Conservation (phyloP, 35 echinoderm and acorn worm species). For the Apostichopus parvimensis region DNA sequence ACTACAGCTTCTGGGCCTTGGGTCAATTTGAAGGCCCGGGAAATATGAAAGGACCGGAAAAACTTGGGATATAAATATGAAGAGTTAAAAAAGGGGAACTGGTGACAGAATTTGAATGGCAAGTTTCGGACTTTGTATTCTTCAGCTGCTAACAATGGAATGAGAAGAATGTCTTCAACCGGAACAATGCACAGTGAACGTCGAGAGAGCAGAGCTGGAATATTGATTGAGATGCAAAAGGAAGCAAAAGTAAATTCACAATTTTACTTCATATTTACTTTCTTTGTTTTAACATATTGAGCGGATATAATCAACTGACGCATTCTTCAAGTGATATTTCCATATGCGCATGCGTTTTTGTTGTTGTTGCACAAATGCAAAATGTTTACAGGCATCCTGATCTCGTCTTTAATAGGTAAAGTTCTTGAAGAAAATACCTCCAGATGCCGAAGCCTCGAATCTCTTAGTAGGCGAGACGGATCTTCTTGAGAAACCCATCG, state of each 20-base stretch:
- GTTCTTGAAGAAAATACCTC: conserved; percentile 81
- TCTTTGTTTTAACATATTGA: too few relatives aligned
- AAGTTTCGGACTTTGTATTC: background rate
- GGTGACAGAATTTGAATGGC: too few relatives aligned
- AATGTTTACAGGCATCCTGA: background rate
- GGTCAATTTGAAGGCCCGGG: too few relatives aligned
- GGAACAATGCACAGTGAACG: conserved; percentile 6
- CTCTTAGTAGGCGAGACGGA: conserved; percentile 84
- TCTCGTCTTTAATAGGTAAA: conserved; percentile 53
- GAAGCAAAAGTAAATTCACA: conserved; percentile 27
- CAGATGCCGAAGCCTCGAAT: conserved; percentile 82
- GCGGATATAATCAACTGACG: too few relatives aligned
- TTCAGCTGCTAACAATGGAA: conserved; percentile 11
- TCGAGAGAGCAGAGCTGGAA: conserved; percentile 5
- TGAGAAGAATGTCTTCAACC: conserved; percentile 13
- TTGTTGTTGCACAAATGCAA: too few relatives aligned
- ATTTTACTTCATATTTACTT: background rate
- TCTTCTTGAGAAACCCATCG: conserved; percentile 75
- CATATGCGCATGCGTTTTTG: too few relatives aligned
- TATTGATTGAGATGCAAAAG: background rate
- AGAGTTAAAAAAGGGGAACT: too few relatives aligned
- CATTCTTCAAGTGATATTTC: too few relatives aligned
- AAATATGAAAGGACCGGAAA: too few relatives aligned
- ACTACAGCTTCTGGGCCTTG: too few relatives aligned
- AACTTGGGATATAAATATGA: too few relatives aligned